phyloP scores from a whole-genome alignment of 2,888 invertebrate species.

The Sussaba pulchella region DNA sequence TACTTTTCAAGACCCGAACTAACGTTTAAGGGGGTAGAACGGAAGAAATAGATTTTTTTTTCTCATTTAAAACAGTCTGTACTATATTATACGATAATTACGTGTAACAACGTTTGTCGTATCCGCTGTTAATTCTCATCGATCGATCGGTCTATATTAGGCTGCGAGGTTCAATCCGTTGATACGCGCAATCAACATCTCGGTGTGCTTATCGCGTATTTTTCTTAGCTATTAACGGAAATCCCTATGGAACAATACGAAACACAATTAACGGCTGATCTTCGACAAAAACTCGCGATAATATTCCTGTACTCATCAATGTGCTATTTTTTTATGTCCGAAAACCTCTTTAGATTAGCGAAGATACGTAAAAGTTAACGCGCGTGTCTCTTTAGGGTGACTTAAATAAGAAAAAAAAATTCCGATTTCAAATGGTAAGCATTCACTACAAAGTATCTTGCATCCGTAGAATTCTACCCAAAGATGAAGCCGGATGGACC shows the following conservation, averaged over 20 bases:
- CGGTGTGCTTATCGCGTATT: too few species aligned
- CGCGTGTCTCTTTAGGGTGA: conserved; percentile 78
- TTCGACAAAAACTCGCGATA: conserved; percentile 51
- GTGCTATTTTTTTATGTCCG: conserved; percentile 81
- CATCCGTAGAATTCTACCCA: too few species aligned
- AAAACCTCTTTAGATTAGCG: conserved; percentile 55
- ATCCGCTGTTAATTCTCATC: conserved; percentile 47
- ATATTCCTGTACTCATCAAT: conserved; percentile 75
- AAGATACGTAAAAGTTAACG: conserved; percentile 69
- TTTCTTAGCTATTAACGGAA: conserved; percentile 46
- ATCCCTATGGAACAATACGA: conserved; percentile 54
- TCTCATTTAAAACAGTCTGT: background rate
- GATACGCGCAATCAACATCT: conserved; percentile 53
- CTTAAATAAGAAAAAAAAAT: too few species aligned
- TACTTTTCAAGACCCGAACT: too few species aligned
- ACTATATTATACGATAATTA: too few species aligned
- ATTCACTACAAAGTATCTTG: too few species aligned
- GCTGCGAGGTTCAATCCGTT: conserved; percentile 61
- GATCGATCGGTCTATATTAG: conserved; percentile 64
- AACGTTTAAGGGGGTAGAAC: too few species aligned
- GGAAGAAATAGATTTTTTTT: too few species aligned
- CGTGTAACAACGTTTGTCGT: conserved; percentile 44
- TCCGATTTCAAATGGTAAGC: too few species aligned
- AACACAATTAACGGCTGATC: conserved; percentile 53
- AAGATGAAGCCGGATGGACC: too few species aligned